phyloP scores from a whole-genome alignment of 2,888 invertebrate genomes.

The Trichacis sp. region DNA sequence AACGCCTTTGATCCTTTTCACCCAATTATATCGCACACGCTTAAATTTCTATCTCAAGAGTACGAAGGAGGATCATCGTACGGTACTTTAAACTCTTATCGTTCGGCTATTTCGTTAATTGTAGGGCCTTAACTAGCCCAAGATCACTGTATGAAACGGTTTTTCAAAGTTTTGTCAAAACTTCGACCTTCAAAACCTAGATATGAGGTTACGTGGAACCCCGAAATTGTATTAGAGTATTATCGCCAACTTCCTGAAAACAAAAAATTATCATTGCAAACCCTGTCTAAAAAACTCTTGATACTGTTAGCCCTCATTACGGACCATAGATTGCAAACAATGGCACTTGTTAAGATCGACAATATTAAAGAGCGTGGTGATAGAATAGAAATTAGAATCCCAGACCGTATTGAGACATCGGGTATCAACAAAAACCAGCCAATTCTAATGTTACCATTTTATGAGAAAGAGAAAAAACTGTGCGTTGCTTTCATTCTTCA shows the following conservation, averaged over 20 bases:
- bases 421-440: constrained; percentile 17
- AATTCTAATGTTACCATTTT: constrained; percentile 25
- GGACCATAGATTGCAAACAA: constrained; percentile 34
- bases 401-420: constrained; percentile 24
- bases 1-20: no score
- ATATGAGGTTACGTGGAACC: constrained; percentile 6
- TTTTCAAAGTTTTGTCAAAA: constrained; percentile 4
- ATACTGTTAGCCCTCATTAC: constrained; percentile 25
- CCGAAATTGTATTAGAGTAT: constrained; percentile 2
- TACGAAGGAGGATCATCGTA: not conserved
- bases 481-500: not conserved
- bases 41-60: not conserved
- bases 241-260: not conserved
- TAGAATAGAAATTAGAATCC: constrained; percentile 32
- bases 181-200: not conserved
- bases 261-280: no score
- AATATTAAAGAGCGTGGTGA: constrained; percentile 21
- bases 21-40: no score
- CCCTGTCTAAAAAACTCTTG: not conserved
- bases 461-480: constrained; percentile 15
- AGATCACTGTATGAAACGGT: not conserved
- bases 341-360: constrained; percentile 28
- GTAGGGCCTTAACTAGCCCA: constrained; percentile 1
- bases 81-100: constrained; percentile 5
- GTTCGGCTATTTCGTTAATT: constrained; percentile 4